Evolutionary conservation across 2,797 vertebrate species (phyloP), one percentile per base, ranked within the genome.

Genomic region (Cirrhinus mrigala): DNA sequence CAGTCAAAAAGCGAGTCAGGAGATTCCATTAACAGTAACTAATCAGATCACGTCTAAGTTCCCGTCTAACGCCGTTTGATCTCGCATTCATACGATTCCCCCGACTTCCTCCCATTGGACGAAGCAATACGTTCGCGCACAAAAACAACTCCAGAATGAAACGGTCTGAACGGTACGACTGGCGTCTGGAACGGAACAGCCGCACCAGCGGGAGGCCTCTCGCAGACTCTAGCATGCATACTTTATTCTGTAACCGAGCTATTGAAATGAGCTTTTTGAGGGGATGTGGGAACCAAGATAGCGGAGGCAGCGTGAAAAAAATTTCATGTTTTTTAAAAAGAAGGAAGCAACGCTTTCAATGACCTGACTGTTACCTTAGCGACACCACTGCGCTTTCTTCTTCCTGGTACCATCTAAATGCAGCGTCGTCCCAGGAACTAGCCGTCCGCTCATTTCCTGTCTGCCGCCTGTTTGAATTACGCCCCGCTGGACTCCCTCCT

Each of bases 391-490:
- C 91, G 94, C 95, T 96, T 96, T 95, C 94, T 95, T 96, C 96
- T 96, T 96, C 96, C 96, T 97, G 96, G 97, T 98, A 96, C 95
- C 95, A 96, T 95, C 96, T 96, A 94, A 97, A 96, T 97, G 97
- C 97, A 96, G 97, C 96, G 78, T 96, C 95, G 95, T 97, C 96
- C 96, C 96, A 97, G 97, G 97, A 97, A 97, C 96, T 96, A 92
- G 95, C 96, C 96, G 96, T 97, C 95, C 94, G 96, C 97, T 98
- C 97, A 97, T 99, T 99, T 99, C 98, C 98, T 98, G 97, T 98
- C 97, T 98, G 97, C 98, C 96, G 97, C 97, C 97, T 99, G 97
- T 97, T 98, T 97, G 96, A 99, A 98, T 99, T 98, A 98, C 91
- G 93, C 96, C 95, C 96, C 95, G 95, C 96, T 96, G 93, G 94